Conservation (phyloP, 2,113 vertebrate genomes). For the Syrmaticus mikado region DNA sequence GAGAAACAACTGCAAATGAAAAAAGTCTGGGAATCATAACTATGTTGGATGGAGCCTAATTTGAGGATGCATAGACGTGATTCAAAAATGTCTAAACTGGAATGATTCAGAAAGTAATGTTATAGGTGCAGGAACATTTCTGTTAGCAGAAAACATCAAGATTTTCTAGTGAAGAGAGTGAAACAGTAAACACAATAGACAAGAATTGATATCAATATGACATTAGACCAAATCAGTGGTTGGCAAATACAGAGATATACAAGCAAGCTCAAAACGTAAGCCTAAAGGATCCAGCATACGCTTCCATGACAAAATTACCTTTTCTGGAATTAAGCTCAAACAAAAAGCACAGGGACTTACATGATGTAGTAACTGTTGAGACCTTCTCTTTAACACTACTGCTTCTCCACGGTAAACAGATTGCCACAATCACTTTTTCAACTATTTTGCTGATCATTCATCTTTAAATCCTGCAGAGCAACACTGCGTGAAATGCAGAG, state of each 20-base stretch:
- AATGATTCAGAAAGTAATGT: background rate
- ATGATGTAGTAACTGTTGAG: background rate
- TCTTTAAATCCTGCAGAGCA: background rate
- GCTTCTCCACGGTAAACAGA: background rate
- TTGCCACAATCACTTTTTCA: fast-evolving
- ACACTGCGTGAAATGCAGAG: background rate
- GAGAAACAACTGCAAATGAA: background rate
- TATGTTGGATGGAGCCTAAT: background rate
- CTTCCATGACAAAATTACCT: background rate
- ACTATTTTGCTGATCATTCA: background rate
- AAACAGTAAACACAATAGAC: background rate
- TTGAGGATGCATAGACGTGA: background rate
- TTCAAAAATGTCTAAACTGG: background rate
- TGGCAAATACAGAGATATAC: background rate
- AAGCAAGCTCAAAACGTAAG: background rate
- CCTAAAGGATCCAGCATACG: fast-evolving
- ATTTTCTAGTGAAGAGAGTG: background rate
- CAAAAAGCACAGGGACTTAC: fast-evolving
- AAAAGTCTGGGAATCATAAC: background rate
- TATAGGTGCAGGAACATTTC: background rate
- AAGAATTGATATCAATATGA: background rate
- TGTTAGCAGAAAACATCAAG: background rate
- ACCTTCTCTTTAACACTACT: background rate
- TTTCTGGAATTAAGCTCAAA: background rate
- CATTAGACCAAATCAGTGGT: background rate